These are phyloP conservation scores for Corynorhinus townsendii DNA, from an alignment of 2,113 vertebrate genomes.

Conservation along the genomic window DNA sequence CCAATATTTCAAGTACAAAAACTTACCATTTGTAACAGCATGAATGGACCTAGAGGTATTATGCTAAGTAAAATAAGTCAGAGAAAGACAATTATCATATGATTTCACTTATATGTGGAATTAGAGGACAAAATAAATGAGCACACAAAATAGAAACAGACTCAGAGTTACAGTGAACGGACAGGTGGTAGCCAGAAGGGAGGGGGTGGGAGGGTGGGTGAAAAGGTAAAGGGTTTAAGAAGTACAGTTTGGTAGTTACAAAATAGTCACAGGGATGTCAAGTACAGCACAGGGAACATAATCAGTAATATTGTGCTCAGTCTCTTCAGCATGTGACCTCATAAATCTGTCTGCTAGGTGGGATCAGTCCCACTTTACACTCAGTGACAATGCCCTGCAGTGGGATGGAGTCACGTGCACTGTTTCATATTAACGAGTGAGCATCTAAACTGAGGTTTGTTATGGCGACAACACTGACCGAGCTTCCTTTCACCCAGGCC, in stretches of 20 bases:
- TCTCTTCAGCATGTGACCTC: not conserved
- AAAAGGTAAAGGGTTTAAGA: not conserved
- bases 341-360: not conserved
- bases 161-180: not conserved
- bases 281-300: not conserved
- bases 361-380: not conserved
- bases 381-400: not conserved
- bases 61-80: not conserved
- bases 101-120: not conserved
- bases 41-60: not conserved
- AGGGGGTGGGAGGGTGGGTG: not conserved
- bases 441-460: not conserved
- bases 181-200: not conserved
- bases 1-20: not conserved
- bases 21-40: not conserved
- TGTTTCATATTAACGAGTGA: accelerated
- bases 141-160: not conserved
- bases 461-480: not conserved
- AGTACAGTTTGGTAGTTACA: not conserved
- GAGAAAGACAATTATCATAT: not conserved
- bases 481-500: not conserved
- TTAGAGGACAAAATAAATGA: not conserved
- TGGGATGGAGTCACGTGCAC: not conserved
- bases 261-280: not conserved
- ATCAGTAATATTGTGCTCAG: not conserved